Base-by-base conservation (phyloP, 92 coral and sea anemone genomes). In the Actinostola sp. region DNA sequence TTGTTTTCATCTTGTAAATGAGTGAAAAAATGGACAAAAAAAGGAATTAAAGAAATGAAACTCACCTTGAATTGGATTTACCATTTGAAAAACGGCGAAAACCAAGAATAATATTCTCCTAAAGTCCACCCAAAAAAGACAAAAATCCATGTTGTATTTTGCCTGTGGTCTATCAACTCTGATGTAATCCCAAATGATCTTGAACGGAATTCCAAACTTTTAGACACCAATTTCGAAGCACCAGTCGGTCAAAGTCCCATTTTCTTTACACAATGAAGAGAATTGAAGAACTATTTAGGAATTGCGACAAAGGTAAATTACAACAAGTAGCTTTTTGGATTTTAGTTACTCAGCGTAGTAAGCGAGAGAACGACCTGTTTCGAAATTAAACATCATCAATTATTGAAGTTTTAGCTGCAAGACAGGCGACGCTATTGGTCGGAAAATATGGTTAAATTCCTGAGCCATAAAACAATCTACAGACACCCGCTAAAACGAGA, bases 301-400 rank as follows among this genome's bases (percentile, higher is more conserved):
- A 48, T 8, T 8, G 17, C 59, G 3, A 26, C 28, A 52, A 27
- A 57, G n/a, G n/a, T n/a, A 57, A 57, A 26, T 3, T 29, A 27
- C 63, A 57, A 30, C 28, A 57, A 57, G 39, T 12, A 57, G n/a
- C 36, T 57, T 57, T 57, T 57, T 57, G 36, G 21, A 10, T 49
- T 20, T 66, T 59, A 20, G 20, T 68, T 51, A 32, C 74, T 52
- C 74, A 34, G 63, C 51, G 74, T 57, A 57, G 8, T 26, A 39
- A 46, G 55, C 62, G 57, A 73, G 48, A 50, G 42, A 28, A 21
- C 70, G 61, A 73, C 79, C 79, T 73, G 79, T 60, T 73, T 73
- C 61, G 34, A 38, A 36, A 61, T 61, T 61, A 31, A 60, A 73
- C 53, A 60, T 1, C 17, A 61, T 73, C 19, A 60, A 61, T 73